Evolutionary conservation across 2,113 vertebrate genomes (phyloP).

Genomic region (Asarcornis scutulata): DNA sequence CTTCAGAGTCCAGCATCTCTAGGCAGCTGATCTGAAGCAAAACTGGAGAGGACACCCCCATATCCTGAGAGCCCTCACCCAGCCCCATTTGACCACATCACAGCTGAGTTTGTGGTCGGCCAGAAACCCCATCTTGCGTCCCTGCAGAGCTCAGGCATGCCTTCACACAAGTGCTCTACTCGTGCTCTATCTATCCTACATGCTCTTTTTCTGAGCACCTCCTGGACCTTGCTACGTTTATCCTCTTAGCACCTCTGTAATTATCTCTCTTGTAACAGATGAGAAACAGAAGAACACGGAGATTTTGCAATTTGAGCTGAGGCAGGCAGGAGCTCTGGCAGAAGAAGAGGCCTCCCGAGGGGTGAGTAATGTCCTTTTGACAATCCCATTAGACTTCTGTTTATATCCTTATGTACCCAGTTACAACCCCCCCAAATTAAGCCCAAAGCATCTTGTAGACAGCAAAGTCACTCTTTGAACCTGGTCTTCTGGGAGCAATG

Average conservation of each 20-base stretch:
- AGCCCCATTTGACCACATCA: background rate
- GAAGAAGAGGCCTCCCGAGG: background rate
- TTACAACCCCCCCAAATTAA: background rate
- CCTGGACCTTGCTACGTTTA: background rate
- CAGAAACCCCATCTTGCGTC: background rate
- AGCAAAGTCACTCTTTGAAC: background rate
- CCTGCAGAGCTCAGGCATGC: background rate
- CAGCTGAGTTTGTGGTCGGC: background rate
- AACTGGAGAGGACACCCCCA: background rate
- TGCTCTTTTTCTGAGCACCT: background rate
- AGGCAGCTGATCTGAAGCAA: background rate
- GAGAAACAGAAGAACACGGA: constrained; percentile 36
- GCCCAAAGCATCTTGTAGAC: background rate
- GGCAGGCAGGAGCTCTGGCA: background rate
- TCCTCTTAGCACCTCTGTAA: constrained; percentile 61
- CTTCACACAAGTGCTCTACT: background rate
- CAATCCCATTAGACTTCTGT: constrained; percentile 21
- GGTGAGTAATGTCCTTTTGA: constrained; percentile 45
- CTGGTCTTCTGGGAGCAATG: background rate
- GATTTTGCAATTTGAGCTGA: constrained; percentile 39
- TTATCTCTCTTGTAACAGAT: constrained; percentile 26
- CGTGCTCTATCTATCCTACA: background rate
- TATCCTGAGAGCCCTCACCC: background rate
- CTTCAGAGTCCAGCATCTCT: background rate
- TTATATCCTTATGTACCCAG: background rate